Percentiles rank a stretch among this genome's conserved stretches.
phyloP scores from a whole-genome alignment of 2,113 vertebrate species.

The Carettochelys insculpta region DNA sequence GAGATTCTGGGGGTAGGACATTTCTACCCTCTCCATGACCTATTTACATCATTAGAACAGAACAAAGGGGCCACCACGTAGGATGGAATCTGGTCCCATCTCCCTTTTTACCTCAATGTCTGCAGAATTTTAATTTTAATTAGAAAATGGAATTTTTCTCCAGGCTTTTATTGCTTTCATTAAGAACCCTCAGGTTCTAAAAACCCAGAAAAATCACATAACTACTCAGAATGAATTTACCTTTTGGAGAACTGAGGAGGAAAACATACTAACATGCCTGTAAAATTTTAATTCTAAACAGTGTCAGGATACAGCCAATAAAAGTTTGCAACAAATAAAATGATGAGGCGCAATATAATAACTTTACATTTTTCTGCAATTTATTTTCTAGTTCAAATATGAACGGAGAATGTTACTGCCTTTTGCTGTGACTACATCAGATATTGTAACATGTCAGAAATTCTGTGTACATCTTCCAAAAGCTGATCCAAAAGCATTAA shows the following conservation, averaged over 20 bases:
- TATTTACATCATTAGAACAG: not conserved
- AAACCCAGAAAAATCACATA: slow-evolving; percentile 5
- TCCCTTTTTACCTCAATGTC: not conserved
- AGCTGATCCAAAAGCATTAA: not conserved
- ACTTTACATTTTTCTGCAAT: not conserved
- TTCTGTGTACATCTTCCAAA: not conserved
- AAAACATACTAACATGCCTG: not conserved
- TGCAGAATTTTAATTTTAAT: not conserved
- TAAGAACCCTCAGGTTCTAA: not conserved
- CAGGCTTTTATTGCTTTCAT: not conserved
- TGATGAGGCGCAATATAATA: not conserved
- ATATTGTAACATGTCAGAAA: not conserved
- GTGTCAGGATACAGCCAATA: not conserved
- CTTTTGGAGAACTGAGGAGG: not conserved
- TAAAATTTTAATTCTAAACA: slow-evolving; percentile 22
- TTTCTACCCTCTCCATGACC: not conserved
- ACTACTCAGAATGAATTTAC: not conserved
- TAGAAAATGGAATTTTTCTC: not conserved
- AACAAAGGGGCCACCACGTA: not conserved
- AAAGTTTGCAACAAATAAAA: not conserved
- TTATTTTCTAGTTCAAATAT: not conserved
- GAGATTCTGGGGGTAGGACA: not conserved
- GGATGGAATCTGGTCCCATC: too few species aligned
- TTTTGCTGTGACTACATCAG: not conserved
- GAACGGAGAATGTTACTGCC: not conserved